phyloP scores from a whole-genome alignment of 2,888 invertebrate genomes.

The Branchellion lobata region DNA sequence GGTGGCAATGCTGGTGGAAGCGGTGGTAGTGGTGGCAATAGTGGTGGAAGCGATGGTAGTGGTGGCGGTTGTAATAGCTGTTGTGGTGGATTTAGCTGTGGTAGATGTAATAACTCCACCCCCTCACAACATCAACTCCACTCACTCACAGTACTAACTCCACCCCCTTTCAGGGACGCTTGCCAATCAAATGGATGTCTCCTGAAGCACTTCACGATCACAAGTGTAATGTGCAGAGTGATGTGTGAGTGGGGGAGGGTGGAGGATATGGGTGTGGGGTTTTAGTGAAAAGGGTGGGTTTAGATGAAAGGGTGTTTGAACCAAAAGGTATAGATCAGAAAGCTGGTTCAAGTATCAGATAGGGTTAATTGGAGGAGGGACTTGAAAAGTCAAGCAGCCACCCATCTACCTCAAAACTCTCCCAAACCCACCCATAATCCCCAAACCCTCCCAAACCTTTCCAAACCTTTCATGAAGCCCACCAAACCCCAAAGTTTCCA shows the following conservation, averaged over 20 bases:
- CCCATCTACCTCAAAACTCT: not conserved
- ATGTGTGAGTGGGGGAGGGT: slow-evolving; percentile 69
- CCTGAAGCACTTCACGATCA: slow-evolving; percentile 94
- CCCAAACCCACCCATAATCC: not conserved
- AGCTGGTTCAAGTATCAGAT: not conserved
- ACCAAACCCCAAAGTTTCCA: no score
- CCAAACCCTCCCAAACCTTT: not conserved
- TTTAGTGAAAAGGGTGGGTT: no score
- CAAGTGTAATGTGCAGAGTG: slow-evolving; percentile 74
- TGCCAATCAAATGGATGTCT: slow-evolving; percentile 99
- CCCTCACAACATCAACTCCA: no score
- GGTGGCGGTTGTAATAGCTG: no score
- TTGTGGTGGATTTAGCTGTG: no score
- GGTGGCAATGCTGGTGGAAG: no score
- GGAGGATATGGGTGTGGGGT: no score
- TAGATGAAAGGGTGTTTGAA: no score
- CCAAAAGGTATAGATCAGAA: not conserved
- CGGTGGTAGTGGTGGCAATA: no score
- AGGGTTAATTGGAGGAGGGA: not conserved
- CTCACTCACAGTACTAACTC: no score
- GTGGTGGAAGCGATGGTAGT: no score
- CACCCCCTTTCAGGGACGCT: slow-evolving; percentile 68
- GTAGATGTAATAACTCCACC: no score
- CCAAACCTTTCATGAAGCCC: not conserved
- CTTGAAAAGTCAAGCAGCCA: not conserved